Conservation (phyloP, 2,113 vertebrate species). For the Etia nguti region DNA sequence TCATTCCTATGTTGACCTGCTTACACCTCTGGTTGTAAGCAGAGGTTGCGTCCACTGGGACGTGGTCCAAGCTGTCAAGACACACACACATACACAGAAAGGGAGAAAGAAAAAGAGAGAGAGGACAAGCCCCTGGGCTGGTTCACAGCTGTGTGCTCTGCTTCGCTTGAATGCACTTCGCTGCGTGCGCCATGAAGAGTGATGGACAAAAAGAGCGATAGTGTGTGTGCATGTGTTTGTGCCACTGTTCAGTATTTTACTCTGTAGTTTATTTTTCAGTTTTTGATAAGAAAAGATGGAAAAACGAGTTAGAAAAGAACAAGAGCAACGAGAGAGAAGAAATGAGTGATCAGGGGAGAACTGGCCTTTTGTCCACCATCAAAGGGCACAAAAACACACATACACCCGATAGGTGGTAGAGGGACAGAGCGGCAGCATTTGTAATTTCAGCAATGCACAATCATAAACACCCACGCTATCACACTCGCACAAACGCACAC, state of each 20-base stretch:
- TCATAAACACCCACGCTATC: background rate
- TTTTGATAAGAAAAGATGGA: background rate
- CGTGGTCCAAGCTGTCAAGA: constrained; percentile 21
- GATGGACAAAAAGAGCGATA: background rate
- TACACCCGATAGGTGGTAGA: background rate
- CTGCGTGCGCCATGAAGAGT: constrained; percentile 4
- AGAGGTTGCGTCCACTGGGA: too few species aligned
- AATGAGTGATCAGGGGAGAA: background rate
- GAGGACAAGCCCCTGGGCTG: constrained; percentile 16
- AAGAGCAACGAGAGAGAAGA: background rate
- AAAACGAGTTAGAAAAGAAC: background rate
- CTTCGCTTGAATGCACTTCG: constrained; percentile 29
- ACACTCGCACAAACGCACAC: background rate
- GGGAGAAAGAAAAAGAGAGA: background rate
- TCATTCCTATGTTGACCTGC: constrained; percentile 26
- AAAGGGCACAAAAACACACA: constrained; percentile 4
- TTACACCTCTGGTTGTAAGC: constrained; percentile 22
- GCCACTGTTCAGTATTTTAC: background rate
- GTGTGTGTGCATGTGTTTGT: background rate
- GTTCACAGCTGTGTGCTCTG: constrained; percentile 48
- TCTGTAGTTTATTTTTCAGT: background rate
- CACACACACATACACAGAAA: background rate
- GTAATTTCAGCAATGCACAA: background rate
- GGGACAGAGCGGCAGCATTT: background rate
- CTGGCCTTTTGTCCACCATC: background rate